A percentile compares a stretch with the other conserved stretches of the same genome.
phyloP scores from a whole-genome alignment of 1,140 invertebrate species.

The Fopius arisanus region DNA sequence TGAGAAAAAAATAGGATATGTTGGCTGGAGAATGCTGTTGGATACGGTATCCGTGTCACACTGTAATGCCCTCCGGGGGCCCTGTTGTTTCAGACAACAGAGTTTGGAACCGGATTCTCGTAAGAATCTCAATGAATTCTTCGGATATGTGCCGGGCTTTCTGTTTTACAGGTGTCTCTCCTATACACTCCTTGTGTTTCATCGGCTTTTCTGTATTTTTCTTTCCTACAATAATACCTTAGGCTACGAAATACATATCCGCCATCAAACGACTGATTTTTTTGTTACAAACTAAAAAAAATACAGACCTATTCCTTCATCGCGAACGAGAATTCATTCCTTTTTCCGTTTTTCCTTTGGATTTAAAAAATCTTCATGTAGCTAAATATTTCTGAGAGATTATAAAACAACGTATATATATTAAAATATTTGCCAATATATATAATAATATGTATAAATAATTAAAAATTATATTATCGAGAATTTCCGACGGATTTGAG shows the following conservation, averaged over 20 bases:
- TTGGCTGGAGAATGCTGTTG: not conserved
- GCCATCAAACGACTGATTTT: not conserved
- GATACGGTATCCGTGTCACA: slow-evolving; percentile 21
- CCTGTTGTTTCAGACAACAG: slow-evolving; percentile 39
- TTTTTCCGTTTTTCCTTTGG: too few relatives aligned
- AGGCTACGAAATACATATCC: not conserved
- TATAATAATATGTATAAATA: too few relatives aligned
- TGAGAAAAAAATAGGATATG: slow-evolving; percentile 19
- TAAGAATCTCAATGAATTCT: slow-evolving; percentile 23
- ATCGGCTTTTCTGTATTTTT: not conserved
- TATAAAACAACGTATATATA: too few relatives aligned
- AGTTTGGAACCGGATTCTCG: not conserved
- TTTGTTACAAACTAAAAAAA: not conserved
- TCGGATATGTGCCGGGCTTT: not conserved
- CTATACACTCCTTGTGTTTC: not conserved
- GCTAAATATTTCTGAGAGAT: too few relatives aligned
- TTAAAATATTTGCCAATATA: too few relatives aligned
- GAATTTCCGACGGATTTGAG: too few relatives aligned
- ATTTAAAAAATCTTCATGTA: too few relatives aligned
- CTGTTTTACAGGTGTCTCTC: slow-evolving; percentile 15
- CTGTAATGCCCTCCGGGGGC: slow-evolving; percentile 8
- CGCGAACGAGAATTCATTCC: too few relatives aligned
- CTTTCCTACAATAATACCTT: slow-evolving; percentile 11
- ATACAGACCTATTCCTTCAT: not conserved
- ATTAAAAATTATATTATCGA: too few relatives aligned